Conservation (phyloP, 2,888 invertebrate genomes). For the Drosophila prostipennis region DNA sequence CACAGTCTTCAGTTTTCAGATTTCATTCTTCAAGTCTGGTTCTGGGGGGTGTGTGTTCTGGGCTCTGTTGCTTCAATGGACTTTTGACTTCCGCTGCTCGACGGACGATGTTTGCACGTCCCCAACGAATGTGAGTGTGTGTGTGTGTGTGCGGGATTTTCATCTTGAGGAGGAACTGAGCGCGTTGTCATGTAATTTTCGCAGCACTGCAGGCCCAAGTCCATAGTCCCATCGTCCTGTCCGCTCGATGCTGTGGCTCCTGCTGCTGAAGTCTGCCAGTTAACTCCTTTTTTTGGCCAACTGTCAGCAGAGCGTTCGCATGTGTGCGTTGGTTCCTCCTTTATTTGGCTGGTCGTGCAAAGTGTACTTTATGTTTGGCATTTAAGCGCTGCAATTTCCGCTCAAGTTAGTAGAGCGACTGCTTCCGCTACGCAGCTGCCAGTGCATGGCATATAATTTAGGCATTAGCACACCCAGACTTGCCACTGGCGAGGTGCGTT, state of each 20-base stretch:
- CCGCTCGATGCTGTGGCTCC: slow-evolving; percentile 17
- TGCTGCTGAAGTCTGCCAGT: slow-evolving; percentile 43
- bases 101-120: slow-evolving; percentile 47
- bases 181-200: slow-evolving; percentile 72
- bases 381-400: slow-evolving; percentile 82
- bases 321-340: slow-evolving; percentile 27
- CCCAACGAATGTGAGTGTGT: slow-evolving; percentile 10
- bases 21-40: slow-evolving; percentile 24
- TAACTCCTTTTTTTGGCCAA: slow-evolving; percentile 49
- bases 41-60: neutral
- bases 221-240: slow-evolving; percentile 22
- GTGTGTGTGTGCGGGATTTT: slow-evolving; percentile 36
- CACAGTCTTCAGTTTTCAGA: neutral
- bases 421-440: slow-evolving; percentile 65
- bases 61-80: slow-evolving; percentile 49
- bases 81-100: slow-evolving; percentile 60
- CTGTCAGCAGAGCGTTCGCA: slow-evolving; percentile 38
- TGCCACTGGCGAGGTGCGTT: slow-evolving; percentile 17
- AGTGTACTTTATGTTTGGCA: slow-evolving; percentile 75
- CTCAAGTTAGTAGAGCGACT: slow-evolving; percentile 69
- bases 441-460: slow-evolving; percentile 68
- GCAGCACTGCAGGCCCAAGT: slow-evolving; percentile 29
- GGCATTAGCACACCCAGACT: slow-evolving; percentile 57
- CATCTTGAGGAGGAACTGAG: slow-evolving; percentile 45
- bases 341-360: slow-evolving; percentile 44